phyloP scores from a whole-genome alignment of 2,113 vertebrate species.

The Charadrius vociferus region DNA sequence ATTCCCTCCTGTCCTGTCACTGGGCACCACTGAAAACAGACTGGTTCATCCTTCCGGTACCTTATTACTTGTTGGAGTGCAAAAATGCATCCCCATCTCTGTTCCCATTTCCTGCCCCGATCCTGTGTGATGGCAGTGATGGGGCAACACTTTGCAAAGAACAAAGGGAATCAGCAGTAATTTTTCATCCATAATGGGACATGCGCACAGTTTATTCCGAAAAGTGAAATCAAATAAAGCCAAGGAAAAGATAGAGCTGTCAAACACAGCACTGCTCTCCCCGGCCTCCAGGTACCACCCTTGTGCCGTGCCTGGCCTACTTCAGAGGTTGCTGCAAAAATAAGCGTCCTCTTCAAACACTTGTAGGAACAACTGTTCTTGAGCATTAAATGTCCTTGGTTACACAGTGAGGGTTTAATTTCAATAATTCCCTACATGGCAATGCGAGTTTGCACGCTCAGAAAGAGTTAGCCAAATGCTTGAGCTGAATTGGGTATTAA shows the following conservation, averaged over 20 bases:
- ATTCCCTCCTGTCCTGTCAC: too few species aligned
- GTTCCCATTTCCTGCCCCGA: accelerated
- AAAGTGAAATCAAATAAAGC: background rate
- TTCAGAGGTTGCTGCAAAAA: background rate
- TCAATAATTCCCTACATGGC: background rate
- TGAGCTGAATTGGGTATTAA: background rate
- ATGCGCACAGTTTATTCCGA: background rate
- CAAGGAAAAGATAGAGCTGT: background rate
- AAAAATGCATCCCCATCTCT: background rate
- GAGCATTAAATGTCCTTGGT: background rate
- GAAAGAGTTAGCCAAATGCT: background rate
- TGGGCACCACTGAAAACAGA: too few species aligned
- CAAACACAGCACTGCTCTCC: background rate
- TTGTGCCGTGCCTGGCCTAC: background rate
- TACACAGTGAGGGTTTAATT: background rate
- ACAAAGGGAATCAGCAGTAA: background rate
- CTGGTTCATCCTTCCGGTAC: too few species aligned
- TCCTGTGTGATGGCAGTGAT: background rate
- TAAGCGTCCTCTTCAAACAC: background rate
- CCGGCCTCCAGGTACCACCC: background rate
- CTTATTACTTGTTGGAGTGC: too few species aligned
- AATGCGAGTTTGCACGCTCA: background rate
- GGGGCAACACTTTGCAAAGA: background rate
- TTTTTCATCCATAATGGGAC: background rate
- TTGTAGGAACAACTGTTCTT: background rate